These are phyloP conservation scores for Tribolium castaneum DNA, from an alignment of 1,140 invertebrate genomes.

Conservation along the genomic window DNA sequence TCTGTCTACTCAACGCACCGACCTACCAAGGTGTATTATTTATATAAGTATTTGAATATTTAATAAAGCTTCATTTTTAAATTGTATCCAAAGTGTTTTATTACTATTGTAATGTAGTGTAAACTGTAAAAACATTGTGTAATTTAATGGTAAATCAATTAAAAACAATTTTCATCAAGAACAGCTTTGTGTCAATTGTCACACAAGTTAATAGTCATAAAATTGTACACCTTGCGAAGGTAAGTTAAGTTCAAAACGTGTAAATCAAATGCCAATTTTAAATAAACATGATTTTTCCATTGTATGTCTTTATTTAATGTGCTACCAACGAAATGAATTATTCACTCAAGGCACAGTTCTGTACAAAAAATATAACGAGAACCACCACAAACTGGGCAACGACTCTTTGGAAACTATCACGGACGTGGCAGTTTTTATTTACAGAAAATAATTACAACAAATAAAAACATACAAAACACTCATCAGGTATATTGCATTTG, in stretches of 20 bases:
- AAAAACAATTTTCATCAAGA: slow-evolving; percentile 34
- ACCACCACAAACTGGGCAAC: neutral
- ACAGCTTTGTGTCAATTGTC: slow-evolving; percentile 11
- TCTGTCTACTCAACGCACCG: slow-evolving; percentile 58
- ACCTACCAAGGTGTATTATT: slow-evolving; percentile 60
- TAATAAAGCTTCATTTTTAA: slow-evolving; percentile 65
- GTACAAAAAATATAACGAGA: neutral
- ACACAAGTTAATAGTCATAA: neutral
- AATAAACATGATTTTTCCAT: neutral
- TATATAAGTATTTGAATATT: slow-evolving; percentile 64
- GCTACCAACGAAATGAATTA: neutral
- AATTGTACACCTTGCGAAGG: neutral
- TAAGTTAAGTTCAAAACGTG: neutral
- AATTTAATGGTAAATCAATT: slow-evolving; percentile 40
- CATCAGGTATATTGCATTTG: slow-evolving; percentile 25
- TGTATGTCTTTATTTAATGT: neutral
- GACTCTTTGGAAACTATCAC: neutral
- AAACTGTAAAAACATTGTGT: slow-evolving; percentile 43
- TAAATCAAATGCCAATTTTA: neutral
- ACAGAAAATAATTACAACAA: slow-evolving; percentile 29
- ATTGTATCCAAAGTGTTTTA: slow-evolving; percentile 51
- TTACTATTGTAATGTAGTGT: slow-evolving; percentile 44
- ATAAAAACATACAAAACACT: slow-evolving; percentile 27
- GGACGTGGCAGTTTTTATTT: slow-evolving; percentile 26
- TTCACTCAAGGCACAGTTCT: slow-evolving; percentile 5